phyloP scores from a whole-genome alignment of 2,888 invertebrate species.

The Pollenia angustigena region DNA sequence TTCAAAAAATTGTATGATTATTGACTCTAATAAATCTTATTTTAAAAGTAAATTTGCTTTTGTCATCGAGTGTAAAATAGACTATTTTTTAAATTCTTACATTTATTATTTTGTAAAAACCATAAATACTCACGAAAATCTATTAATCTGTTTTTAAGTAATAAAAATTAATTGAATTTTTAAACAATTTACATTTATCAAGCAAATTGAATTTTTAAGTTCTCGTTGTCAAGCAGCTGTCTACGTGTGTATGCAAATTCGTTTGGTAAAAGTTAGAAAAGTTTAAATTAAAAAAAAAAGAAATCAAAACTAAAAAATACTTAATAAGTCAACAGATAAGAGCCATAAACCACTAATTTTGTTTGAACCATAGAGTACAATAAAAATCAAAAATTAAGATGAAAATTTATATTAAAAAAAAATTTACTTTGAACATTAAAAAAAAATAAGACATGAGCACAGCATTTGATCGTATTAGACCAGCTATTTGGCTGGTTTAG shows the following conservation, averaged over 20 bases:
- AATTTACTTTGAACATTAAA: background rate
- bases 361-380: background rate
- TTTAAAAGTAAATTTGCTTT: no score
- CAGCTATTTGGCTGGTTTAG: background rate
- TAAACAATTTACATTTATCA: background rate
- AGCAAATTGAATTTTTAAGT: background rate
- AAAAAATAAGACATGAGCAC: background rate
- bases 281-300: background rate
- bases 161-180: background rate
- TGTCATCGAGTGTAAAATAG: background rate
- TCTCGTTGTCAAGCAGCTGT: no score
- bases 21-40: no score
- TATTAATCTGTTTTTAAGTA: background rate
- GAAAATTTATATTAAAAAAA: background rate
- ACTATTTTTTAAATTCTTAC: background rate
- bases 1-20: no score
- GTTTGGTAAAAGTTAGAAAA: no score
- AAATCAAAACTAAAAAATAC: background rate
- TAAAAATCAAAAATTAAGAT: background rate
- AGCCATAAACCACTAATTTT: background rate
- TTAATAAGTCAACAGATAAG: background rate
- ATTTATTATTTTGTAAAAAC: background rate
- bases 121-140: background rate
- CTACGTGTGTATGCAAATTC: no score
- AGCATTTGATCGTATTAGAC: background rate